phyloP scores from a whole-genome alignment of 2,888 invertebrate genomes.

The Eupithecia vulgata region DNA sequence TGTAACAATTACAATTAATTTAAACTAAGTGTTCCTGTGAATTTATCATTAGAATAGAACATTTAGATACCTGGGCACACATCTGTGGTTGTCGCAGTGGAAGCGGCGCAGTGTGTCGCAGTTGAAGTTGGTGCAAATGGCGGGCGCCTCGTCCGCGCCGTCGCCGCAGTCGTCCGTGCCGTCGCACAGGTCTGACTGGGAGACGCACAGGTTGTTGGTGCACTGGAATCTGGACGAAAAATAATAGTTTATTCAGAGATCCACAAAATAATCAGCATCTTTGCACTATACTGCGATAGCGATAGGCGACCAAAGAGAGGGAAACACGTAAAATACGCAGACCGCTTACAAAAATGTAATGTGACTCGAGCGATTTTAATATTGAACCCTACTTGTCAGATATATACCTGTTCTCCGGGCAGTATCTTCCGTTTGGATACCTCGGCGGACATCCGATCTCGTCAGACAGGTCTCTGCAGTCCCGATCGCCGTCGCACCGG shows the following conservation, averaged over 20 bases:
- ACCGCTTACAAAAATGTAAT: too few relatives aligned
- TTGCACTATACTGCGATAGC: neutral
- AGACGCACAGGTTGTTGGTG: constrained; percentile 95
- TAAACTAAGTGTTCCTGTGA: too few relatives aligned
- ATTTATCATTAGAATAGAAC: too few relatives aligned
- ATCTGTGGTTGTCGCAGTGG: constrained; percentile 95
- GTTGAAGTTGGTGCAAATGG: constrained; percentile 92
- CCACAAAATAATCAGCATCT: neutral
- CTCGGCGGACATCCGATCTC: constrained; percentile 95
- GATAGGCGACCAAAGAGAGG: neutral
- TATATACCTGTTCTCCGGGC: constrained; percentile 88
- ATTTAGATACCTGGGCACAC: constrained; percentile 86
- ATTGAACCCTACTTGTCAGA: neutral
- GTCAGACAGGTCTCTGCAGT: constrained; percentile 95
- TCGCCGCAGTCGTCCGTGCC: constrained; percentile 97
- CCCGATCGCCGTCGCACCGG: constrained; percentile 94
- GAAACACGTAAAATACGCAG: too few relatives aligned
- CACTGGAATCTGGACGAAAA: constrained; percentile 90
- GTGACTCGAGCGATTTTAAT: neutral
- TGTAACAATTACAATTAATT: too few relatives aligned
- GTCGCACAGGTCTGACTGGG: constrained; percentile 95
- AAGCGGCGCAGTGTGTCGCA: constrained; percentile 93
- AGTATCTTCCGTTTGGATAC: constrained; percentile 94
- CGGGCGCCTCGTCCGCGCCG: constrained; percentile 92
- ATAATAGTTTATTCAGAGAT: neutral